Percentiles rank a stretch among this genome's conserved stretches.
Evolutionary conservation across 2,797 vertebrate species (phyloP).

Genomic region (Enteromius viviparus): DNA sequence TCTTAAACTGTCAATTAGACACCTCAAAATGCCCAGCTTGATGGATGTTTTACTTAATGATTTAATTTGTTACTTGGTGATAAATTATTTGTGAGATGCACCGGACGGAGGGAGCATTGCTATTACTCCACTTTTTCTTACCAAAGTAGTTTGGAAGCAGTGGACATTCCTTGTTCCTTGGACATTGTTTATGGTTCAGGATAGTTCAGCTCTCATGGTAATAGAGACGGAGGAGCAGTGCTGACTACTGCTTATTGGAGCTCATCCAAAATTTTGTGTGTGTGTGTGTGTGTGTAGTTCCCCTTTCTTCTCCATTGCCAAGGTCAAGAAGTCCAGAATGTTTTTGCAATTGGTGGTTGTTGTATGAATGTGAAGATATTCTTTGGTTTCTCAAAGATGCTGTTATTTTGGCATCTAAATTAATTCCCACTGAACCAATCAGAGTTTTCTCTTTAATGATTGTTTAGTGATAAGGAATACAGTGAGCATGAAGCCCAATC

Average conservation of each 20-base stretch:
- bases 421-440: neutral
- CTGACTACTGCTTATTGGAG: conserved; percentile 14
- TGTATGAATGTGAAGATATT: neutral
- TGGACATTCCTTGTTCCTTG: neutral
- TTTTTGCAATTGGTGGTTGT: conserved; percentile 5
- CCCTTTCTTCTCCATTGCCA: neutral
- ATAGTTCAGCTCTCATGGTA: conserved; percentile 15
- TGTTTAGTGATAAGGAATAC: neutral
- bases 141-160: neutral
- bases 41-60: neutral
- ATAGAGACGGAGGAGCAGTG: neutral
- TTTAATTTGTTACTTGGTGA: neutral
- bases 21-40: neutral
- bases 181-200: neutral
- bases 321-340: conserved; percentile 7
- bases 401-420: neutral
- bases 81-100: neutral
- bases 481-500: neutral
- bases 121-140: neutral
- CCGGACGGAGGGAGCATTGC: neutral
- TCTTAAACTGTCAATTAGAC: neutral
- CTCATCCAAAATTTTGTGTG: conserved; percentile 24
- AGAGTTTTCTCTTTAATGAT: neutral
- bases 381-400: neutral
- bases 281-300: neutral